phyloP scores from a whole-genome alignment of 2,113 vertebrate genomes.

The Mastomys natalensis region DNA sequence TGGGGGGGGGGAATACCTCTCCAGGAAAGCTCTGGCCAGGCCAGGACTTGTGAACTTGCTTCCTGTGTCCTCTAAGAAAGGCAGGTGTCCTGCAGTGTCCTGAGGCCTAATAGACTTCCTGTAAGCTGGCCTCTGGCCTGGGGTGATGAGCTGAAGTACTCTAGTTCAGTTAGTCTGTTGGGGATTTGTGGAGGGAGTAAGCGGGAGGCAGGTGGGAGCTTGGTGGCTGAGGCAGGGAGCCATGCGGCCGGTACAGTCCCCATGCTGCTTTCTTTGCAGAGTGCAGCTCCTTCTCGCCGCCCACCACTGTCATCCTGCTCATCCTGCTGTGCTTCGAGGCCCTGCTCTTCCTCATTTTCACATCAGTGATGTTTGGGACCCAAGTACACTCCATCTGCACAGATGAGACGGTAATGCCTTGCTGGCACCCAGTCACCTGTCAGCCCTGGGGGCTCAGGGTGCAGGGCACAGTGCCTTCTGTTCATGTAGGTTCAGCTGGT shows the following conservation, averaged over 20 bases:
- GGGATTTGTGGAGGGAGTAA: not conserved
- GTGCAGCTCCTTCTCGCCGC: slow-evolving; percentile 97
- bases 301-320: slow-evolving; percentile 96
- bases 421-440: too few species aligned
- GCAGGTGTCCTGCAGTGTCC: not conserved
- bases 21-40: not conserved
- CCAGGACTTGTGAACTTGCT: not conserved
- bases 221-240: not conserved
- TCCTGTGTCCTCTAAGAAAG: not conserved
- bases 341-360: slow-evolving; percentile 98
- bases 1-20: not conserved
- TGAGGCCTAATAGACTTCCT: not conserved
- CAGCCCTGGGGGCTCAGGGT: not conserved
- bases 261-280: slow-evolving; percentile 85
- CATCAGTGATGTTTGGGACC: slow-evolving; percentile 98
- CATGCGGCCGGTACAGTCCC: not conserved
- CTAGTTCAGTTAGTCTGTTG: not conserved
- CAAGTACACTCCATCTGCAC: slow-evolving; percentile 99
- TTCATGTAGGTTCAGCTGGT: not conserved
- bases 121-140: not conserved
- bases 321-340: slow-evolving; percentile 98
- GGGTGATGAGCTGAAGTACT: not conserved
- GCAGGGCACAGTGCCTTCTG: not conserved
- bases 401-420: slow-evolving; percentile 98
- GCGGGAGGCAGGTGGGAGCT: not conserved